A percentile compares a stretch with the other conserved stretches of the same genome.
Evolutionary conservation across 2,888 invertebrate species (phyloP).

Genomic region (Troides oblongomaculatus): DNA sequence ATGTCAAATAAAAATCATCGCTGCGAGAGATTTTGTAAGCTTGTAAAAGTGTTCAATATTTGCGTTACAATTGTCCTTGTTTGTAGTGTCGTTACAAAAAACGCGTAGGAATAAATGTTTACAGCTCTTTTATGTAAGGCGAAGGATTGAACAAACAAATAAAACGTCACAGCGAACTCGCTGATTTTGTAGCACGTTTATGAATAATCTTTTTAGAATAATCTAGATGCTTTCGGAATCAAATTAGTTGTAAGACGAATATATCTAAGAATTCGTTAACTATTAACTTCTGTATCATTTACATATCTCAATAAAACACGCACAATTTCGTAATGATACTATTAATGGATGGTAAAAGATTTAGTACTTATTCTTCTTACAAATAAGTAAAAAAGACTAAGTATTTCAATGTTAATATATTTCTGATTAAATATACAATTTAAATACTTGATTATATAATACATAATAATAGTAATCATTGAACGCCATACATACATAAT

Average conservation of each 20-base stretch:
- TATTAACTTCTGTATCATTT: too few relatives aligned
- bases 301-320: too few relatives aligned
- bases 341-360: too few relatives aligned
- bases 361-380: too few relatives aligned
- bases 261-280: too few relatives aligned
- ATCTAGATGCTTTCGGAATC: neutral
- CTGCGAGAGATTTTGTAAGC: slow-evolving; percentile 7
- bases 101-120: slow-evolving; percentile 64
- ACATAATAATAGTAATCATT: too few relatives aligned
- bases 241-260: too few relatives aligned
- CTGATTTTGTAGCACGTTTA: slow-evolving; percentile 24
- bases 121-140: slow-evolving; percentile 63
- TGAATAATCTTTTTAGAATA: slow-evolving; percentile 11
- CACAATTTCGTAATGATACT: too few relatives aligned
- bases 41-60: slow-evolving; percentile 60
- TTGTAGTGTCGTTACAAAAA: slow-evolving; percentile 72
- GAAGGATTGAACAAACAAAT: slow-evolving; percentile 64
- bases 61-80: slow-evolving; percentile 64
- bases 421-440: too few relatives aligned
- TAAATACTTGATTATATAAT: too few relatives aligned
- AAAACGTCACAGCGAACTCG: slow-evolving; percentile 39
- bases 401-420: too few relatives aligned
- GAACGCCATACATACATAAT: neutral
- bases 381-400: too few relatives aligned
- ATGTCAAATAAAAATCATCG: neutral